A percentile compares a stretch with the other conserved stretches of the same genome.
phyloP scores from a whole-genome alignment of 1,140 invertebrate genomes.

The Atopsyche davidsoni region DNA sequence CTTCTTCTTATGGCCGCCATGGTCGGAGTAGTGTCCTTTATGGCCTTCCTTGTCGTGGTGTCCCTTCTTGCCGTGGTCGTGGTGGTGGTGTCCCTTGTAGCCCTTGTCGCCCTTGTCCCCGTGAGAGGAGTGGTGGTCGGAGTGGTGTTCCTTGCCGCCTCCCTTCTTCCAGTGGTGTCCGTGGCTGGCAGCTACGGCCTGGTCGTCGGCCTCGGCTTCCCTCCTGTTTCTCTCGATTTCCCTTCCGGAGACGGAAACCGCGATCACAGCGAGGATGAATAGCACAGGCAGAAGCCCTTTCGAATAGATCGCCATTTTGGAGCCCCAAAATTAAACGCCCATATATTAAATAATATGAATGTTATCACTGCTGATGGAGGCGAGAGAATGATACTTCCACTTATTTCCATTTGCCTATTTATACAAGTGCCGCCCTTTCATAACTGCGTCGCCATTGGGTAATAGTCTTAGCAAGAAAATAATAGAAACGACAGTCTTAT shows the following conservation, averaged over 20 bases:
- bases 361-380: not conserved
- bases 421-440: conserved; percentile 9
- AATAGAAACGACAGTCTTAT: conserved; percentile 11
- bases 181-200: conserved; percentile 13
- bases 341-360: not conserved
- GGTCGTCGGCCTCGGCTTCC: conserved; percentile 10
- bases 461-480: conserved; percentile 6
- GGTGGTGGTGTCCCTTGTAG: conserved; percentile 52
- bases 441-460: conserved; percentile 1
- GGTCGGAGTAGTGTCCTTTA: conserved; percentile 61
- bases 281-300: conserved; percentile 7
- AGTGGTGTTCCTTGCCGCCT: conserved; percentile 36
- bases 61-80: conserved; percentile 58
- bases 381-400: conserved; percentile 6
- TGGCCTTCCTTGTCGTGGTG: conserved; percentile 65
- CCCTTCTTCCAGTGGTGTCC: conserved; percentile 22
- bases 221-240: conserved; percentile 15
- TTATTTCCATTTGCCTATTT: conserved; percentile 7
- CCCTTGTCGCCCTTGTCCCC: conserved; percentile 54
- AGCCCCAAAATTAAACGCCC: not conserved
- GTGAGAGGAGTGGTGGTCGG: conserved; percentile 50
- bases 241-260: conserved; percentile 9
- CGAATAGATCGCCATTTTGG: conserved; percentile 12
- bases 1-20: conserved; percentile 66
- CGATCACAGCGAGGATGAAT: conserved; percentile 1